Percentiles rank a stretch among this genome's conserved stretches.
Evolutionary conservation across 2,888 invertebrate genomes (phyloP).

Genomic region (Lasius platythorax): DNA sequence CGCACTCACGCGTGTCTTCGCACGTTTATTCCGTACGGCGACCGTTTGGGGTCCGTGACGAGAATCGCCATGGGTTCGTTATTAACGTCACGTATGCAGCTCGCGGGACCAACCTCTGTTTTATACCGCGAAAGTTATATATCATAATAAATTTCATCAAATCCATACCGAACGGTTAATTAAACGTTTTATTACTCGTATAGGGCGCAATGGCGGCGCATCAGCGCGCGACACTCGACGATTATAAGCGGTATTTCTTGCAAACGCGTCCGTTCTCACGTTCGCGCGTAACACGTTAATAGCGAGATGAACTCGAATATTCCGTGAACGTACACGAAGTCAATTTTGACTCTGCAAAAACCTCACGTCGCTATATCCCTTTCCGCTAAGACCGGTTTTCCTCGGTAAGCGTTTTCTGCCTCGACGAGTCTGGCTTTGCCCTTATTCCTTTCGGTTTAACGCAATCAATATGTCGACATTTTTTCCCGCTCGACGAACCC

Average conservation of each 20-base stretch:
- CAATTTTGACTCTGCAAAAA: constrained; percentile 32
- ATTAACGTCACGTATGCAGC: constrained; percentile 60
- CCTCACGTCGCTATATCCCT: constrained; percentile 28
- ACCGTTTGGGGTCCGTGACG: constrained; percentile 49
- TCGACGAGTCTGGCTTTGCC: background rate
- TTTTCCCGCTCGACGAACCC: background rate
- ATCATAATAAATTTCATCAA: constrained; percentile 41
- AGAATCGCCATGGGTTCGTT: constrained; percentile 50
- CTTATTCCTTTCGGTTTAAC: background rate
- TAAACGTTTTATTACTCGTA: constrained; percentile 43
- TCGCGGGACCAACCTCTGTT: constrained; percentile 6
- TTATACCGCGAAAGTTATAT: constrained; percentile 37
- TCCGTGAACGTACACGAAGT: constrained; percentile 30
- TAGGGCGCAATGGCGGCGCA: background rate
- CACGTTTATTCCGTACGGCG: constrained; percentile 56
- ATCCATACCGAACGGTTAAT: constrained; percentile 45
- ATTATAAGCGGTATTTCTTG: constrained; percentile 38
- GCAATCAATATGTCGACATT: background rate
- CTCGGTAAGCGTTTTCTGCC: background rate
- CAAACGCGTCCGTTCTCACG: constrained; percentile 36
- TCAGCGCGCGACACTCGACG: constrained; percentile 3
- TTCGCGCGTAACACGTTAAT: constrained; percentile 48
- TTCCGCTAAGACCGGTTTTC: background rate
- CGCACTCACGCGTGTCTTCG: constrained; percentile 25
- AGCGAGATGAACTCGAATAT: constrained; percentile 47